A percentile compares a stretch with the other conserved stretches of the same genome.
These are phyloP conservation scores for Microhierax caerulescens DNA, from an alignment of 2,797 vertebrate genomes.

Conservation along the genomic window DNA sequence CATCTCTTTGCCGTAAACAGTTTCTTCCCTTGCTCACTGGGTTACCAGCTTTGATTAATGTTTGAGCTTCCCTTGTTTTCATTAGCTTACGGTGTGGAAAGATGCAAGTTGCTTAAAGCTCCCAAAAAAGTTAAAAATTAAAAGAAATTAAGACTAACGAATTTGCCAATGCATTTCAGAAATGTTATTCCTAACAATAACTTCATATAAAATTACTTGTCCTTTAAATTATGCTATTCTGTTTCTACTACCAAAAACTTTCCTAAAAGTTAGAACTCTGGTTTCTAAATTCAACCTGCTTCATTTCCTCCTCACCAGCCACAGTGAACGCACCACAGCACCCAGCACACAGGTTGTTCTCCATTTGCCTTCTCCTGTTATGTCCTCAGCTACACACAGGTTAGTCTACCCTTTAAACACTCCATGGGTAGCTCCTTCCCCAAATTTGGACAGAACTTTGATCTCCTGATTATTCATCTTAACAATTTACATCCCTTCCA, in stretches of 20 bases:
- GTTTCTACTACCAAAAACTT: neutral
- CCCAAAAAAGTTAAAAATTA: neutral
- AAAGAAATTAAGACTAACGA: neutral
- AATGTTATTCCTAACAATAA: neutral
- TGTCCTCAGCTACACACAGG: neutral
- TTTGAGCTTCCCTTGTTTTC: neutral
- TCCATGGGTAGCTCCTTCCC: neutral
- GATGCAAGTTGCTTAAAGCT: neutral
- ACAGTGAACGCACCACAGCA: neutral
- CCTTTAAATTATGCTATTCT: neutral
- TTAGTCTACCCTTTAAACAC: neutral
- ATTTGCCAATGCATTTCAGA: neutral
- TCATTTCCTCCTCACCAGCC: neutral
- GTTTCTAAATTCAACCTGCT: neutral
- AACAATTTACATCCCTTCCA: neutral
- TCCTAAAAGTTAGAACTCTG: neutral
- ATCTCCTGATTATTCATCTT: neutral
- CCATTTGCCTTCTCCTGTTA: neutral
- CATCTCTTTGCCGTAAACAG: neutral
- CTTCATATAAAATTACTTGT: neutral
- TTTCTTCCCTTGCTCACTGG: neutral
- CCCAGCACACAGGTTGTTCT: accelerated
- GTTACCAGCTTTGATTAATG: neutral
- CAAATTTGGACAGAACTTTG: neutral
- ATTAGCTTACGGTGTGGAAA: neutral